phyloP scores from a whole-genome alignment of 2,888 invertebrate genomes.

The Oscheius sp. region DNA sequence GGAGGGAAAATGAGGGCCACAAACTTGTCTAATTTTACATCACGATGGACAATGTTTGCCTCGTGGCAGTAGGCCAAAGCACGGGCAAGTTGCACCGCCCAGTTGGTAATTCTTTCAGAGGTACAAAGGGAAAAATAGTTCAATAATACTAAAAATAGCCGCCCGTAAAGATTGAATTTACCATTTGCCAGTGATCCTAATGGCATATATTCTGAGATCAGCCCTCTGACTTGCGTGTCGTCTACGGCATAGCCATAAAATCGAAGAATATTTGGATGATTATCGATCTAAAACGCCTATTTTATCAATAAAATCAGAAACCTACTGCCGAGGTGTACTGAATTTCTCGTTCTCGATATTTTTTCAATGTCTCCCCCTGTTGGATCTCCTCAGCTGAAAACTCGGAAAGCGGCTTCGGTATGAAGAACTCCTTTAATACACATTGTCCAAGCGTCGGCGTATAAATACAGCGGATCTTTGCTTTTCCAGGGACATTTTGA shows the following conservation, averaged over 20 bases:
- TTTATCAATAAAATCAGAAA: neutral
- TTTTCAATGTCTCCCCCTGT: neutral
- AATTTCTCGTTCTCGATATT: neutral
- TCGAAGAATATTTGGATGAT: conserved; percentile 14
- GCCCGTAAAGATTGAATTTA: neutral
- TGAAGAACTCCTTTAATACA: neutral
- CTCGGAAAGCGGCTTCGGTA: neutral
- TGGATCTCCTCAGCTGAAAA: neutral
- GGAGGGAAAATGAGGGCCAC: neutral
- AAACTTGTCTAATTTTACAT: conserved; percentile 5
- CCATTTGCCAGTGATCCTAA: neutral
- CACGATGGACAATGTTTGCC: conserved; percentile 6
- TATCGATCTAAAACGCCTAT: conserved; percentile 7
- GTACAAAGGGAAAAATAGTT: neutral
- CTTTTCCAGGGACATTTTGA: neutral
- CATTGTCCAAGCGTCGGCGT: conserved; percentile 7
- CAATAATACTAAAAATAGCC: neutral
- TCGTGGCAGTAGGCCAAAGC: conserved; percentile 16
- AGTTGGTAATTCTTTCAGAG: neutral
- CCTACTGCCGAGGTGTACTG: conserved; percentile 3
- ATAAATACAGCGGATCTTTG: neutral
- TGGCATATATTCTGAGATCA: conserved; percentile 2
- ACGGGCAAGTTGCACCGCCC: neutral
- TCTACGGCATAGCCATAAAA: conserved; percentile 5
- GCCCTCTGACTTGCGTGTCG: neutral